Percentiles rank a stretch among this genome's conserved stretches.
phyloP scores from a whole-genome alignment of 2,113 vertebrate species.

The Vimba vimba region DNA sequence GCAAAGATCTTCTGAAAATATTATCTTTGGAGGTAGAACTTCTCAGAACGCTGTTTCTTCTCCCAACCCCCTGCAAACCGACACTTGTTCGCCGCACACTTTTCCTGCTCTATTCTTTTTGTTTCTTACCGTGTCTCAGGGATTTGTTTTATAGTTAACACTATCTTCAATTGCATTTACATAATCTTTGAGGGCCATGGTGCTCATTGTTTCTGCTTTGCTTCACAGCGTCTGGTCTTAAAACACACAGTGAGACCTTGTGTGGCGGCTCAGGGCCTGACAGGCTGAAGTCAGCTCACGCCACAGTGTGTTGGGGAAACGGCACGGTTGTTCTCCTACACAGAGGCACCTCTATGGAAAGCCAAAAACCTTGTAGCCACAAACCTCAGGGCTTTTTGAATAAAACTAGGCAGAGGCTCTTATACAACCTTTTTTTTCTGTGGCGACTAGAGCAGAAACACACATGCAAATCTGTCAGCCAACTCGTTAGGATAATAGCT shows the following conservation, averaged over 20 bases:
- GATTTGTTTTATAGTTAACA: neutral
- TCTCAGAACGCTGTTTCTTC: slow-evolving; percentile 6
- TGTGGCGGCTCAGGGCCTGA: slow-evolving; percentile 5
- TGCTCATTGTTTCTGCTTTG: neutral
- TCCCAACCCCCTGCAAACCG: neutral
- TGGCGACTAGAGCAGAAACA: slow-evolving; percentile 22
- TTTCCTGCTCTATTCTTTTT: neutral
- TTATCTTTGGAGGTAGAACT: slow-evolving; percentile 46
- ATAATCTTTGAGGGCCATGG: neutral
- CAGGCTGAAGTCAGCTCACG: neutral
- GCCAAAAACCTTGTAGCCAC: slow-evolving; percentile 7
- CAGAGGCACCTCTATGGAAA: slow-evolving; percentile 44
- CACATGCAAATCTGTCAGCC: slow-evolving; percentile 38
- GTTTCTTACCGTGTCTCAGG: neutral
- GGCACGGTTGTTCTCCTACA: slow-evolving; percentile 15
- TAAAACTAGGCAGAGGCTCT: neutral
- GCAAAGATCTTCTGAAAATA: slow-evolving; percentile 48
- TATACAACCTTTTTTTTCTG: slow-evolving; percentile 29
- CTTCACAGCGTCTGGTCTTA: neutral
- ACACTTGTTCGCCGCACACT: neutral
- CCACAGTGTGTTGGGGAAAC: neutral
- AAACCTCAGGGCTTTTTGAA: slow-evolving; percentile 49
- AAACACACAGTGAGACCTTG: slow-evolving; percentile 21
- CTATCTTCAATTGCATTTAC: neutral
- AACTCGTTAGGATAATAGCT: slow-evolving; percentile 36